A percentile compares a stretch with the other conserved stretches of the same genome.
These are phyloP conservation scores for Nyctereutes procyonoides DNA, from an alignment of 2,113 vertebrate species.

Conservation along the genomic window DNA sequence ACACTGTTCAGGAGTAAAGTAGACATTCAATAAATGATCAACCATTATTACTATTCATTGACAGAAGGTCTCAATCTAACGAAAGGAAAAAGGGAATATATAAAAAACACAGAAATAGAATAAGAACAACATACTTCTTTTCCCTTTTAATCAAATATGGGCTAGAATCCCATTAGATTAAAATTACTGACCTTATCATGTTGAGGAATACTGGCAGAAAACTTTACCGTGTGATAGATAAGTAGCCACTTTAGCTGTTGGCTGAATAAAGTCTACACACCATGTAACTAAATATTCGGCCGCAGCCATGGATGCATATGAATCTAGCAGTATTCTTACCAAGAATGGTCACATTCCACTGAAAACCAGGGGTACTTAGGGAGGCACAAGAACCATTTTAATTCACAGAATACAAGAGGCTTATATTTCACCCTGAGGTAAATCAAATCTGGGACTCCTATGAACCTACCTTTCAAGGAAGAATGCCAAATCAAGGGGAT, in stretches of 20 bases:
- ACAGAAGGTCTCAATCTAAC: not conserved
- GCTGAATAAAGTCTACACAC: slow-evolving; percentile 41
- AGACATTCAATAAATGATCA: not conserved
- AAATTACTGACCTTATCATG: slow-evolving; percentile 28
- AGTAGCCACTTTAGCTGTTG: slow-evolving; percentile 58
- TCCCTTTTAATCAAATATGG: slow-evolving; percentile 27
- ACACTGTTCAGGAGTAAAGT: not conserved
- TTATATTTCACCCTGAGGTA: slow-evolving; percentile 70
- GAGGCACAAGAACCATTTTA: slow-evolving; percentile 68
- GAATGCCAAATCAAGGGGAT: slow-evolving; percentile 61
- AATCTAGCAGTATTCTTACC: slow-evolving; percentile 20
- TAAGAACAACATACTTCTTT: slow-evolving; percentile 35
- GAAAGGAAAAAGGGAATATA: slow-evolving; percentile 13
- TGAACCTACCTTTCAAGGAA: slow-evolving; percentile 53
- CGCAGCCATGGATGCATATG: not conserved
- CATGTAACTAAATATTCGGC: slow-evolving; percentile 64
- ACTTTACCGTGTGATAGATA: slow-evolving; percentile 8
- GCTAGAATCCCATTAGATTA: slow-evolving; percentile 49
- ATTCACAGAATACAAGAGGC: slow-evolving; percentile 66
- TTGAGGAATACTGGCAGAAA: slow-evolving; percentile 32
- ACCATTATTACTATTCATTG: not conserved
- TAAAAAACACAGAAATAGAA: slow-evolving; percentile 30
- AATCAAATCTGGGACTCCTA: slow-evolving; percentile 61
- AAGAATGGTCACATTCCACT: slow-evolving; percentile 63
- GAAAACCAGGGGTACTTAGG: slow-evolving; percentile 43